Base-by-base conservation (phyloP, 2,888 invertebrate species). In the Temnothorax unifasciatus region DNA sequence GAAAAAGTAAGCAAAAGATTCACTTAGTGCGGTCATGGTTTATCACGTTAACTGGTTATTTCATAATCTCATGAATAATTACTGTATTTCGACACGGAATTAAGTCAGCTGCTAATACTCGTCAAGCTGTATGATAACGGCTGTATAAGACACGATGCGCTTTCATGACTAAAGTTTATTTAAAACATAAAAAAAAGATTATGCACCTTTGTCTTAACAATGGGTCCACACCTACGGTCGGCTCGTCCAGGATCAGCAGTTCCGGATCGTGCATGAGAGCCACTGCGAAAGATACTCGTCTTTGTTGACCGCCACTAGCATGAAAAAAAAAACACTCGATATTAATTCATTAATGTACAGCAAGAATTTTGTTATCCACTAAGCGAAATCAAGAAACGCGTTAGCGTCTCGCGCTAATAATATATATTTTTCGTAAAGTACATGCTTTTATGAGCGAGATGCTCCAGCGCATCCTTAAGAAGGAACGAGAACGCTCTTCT, bases 201-300 rank as follows among this genome's bases (percentile, higher is more conserved):
- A 52, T 89, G 85, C 89, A 95, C 96, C 95, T 98, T 95, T 98
- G 98, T 29, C 98, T 96, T 74, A 99, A 96, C 88, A 98, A 96
- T 0, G 98, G 98, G 96, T 99, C 98, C 82, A 99, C 98, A 4
- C 98, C 98, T 66, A 99, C 98, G 0, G 98, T 99, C 0, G 98
- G 98, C 95, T 99, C 99, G 94, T 99, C 99, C 86, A 99, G 96
- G 95, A 99, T 98, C 86, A 99, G 95, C 64, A 99, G 96, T 95
- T 98, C 98, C 0, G 99, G 99, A 95, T 98, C 98, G 94, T 99
- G 98, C 96, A 99, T 97, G 29, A 99, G 96, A 0, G 98, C 98
- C 52, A 98, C 98, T 1, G 98, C 98, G 95, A 99, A 98, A 0
- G 98, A 98, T 0, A 98, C 98, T 85, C 99, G 96, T 79, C 99